phyloP scores from a whole-genome alignment of 2,797 vertebrate species.

The Gephyroberyx darwinii region DNA sequence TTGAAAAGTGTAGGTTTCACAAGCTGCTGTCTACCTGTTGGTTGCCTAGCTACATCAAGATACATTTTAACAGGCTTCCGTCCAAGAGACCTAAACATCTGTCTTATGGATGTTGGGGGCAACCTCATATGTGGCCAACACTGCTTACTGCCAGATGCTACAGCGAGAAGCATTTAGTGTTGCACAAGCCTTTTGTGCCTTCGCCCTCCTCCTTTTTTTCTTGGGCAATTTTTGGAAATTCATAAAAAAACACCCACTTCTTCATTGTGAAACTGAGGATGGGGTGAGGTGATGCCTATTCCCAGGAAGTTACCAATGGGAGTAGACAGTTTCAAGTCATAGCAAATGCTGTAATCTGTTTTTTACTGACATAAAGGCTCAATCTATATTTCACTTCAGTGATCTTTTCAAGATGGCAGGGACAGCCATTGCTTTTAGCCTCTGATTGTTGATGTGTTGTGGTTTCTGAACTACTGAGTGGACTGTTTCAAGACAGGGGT shows the following conservation, averaged over 20 bases:
- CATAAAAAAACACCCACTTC: background rate
- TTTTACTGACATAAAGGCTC: conserved; percentile 10
- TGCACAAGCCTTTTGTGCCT: background rate
- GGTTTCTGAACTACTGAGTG: conserved; percentile 19
- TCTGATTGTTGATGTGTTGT: conserved; percentile 15
- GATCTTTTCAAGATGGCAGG: conserved; percentile 7
- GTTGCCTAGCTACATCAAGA: conserved; percentile 30
- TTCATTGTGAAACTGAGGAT: conserved; percentile 20
- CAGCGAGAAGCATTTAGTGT: conserved; percentile 42
- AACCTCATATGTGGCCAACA: conserved; percentile 24
- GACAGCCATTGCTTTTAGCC: background rate
- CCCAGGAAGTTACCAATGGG: conserved; percentile 7
- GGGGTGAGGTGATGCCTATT: background rate
- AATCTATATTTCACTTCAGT: background rate
- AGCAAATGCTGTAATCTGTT: conserved; percentile 4
- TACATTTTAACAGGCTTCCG: conserved; percentile 43
- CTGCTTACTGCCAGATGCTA: conserved; percentile 31
- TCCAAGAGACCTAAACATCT: conserved; percentile 36
- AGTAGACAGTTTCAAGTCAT: background rate
- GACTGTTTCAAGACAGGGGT: conserved; percentile 10
- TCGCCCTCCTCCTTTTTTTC: too few species aligned
- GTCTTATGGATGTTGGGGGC: conserved; percentile 37
- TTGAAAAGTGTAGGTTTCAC: conserved; percentile 52
- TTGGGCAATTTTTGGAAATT: conserved; percentile 5
- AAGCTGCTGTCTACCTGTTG: conserved; percentile 66